Evolutionary conservation across 2,888 invertebrate species (phyloP), one percentile per base, ranked within the genome.

Genomic region (Nemapogon koenigi): DNA sequence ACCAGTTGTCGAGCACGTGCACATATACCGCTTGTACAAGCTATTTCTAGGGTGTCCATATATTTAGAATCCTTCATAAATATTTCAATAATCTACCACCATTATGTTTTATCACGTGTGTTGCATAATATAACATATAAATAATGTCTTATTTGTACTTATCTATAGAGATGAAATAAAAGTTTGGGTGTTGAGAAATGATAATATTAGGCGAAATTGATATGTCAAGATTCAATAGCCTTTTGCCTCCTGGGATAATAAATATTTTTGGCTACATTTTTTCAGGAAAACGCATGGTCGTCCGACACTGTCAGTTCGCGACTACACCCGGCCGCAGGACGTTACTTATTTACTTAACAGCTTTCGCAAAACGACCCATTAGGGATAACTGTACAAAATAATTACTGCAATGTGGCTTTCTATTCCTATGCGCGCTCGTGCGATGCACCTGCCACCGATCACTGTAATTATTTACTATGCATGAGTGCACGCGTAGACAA

Each of bases 381-480:
- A 78, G 60, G 64, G 69, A 62, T 78, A 78, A 78, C 78, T 72
- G 78, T 78, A 75, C 69, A 67, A 70, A 76, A 78, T 76, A 78
- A 78, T 78, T 76, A 72, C 67, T 73, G 78, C 78, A 76, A 78
- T 75, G 75, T 75, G 78, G 62, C 72, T 76, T 73, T 75, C 78
- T 78, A 75, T 76, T 70, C 70, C 78, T 76, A 78, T 73, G 71
- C 62, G 62, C 61, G 49, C 46, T 48, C 43, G 43, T 49, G 65
- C 70, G 70, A 71, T 71, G 62, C 76, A 76, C 76, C 76, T 76
- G 76, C 73, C 70, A 55, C 53, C 66, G 76, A 71, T 73, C 73
- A 69, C 68, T 62, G 70, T 72, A 71, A 76, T 78, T 76, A 76
- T 73, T 76, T 78, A 75, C 75, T 75, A 78, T 75, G 73, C 76